Evolutionary conservation across 2,797 vertebrate species (phyloP), one percentile per base, ranked within the genome.

Genomic region (Sebastes dallii): DNA sequence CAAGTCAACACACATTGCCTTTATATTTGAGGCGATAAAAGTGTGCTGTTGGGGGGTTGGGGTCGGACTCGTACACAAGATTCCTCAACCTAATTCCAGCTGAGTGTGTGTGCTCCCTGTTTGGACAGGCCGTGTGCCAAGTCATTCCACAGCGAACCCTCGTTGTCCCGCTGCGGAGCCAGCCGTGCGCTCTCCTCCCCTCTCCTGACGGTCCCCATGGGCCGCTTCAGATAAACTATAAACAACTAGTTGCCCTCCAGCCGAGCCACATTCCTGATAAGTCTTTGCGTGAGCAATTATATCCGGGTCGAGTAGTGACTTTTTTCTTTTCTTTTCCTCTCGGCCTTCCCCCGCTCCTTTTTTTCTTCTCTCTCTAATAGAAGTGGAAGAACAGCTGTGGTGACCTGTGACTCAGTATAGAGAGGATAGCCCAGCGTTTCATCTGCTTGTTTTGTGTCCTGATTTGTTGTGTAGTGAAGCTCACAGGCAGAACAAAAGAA

Each of bases 251-350:
- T 88, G 82, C 89, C 86, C 83, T 90, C 86, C 88, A 91, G 94
- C 91, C 85, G 22, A 67, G 88, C 89, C 62, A 61, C 94, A 95
- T 96, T 95, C 94, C 95, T 89, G 90, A 95, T 94, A 89, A 94
- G 72, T 85, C 77, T 89, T 83, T 77, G 80, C 86, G 22, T 79
- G 80, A 86, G 88, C 91, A 95, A 96, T 95, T 95, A 91, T 95
- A 95, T 96, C 95, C 95, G 95, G 95, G 95, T 96, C 91, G 81
- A 85, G 75, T 61, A 79, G 83, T 72, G 67, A 87, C 85, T 88
- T 88, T 82, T 80, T 68, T 82, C 54, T 65, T 42, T 54, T 32
- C 3, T 78, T 22, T 42, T 50, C 54, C 67, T 69, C 25, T 36
- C 32, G 6, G 59, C 66, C 78, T 81, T 75, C 72, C 78, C 74